Evolutionary conservation across 2,797 vertebrate genomes (phyloP).

Genomic region (Pelochelys cantorii): DNA sequence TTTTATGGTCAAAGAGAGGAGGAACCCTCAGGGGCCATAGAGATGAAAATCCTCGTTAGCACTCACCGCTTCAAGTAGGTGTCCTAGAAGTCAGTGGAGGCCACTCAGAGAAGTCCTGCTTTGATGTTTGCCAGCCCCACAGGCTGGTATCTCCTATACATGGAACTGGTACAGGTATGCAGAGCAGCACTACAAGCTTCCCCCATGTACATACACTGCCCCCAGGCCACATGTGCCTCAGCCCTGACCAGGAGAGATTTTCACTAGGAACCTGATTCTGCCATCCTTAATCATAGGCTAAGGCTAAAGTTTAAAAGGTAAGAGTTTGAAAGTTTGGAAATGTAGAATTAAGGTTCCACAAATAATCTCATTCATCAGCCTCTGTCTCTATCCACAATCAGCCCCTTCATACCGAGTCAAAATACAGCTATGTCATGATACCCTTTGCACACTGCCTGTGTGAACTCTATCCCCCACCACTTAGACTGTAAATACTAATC

Average conservation of each 20-base stretch:
- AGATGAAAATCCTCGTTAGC: neutral
- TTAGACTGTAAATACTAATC: neutral
- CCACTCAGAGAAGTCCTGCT: neutral
- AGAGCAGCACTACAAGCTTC: neutral
- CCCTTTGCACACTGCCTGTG: neutral
- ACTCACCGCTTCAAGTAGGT: neutral
- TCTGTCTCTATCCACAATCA: neutral
- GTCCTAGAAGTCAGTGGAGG: fast-evolving
- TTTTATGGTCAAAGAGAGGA: neutral
- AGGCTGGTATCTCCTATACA: neutral
- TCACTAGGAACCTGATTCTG: neutral
- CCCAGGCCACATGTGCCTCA: neutral
- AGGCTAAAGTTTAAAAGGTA: neutral
- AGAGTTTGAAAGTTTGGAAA: neutral
- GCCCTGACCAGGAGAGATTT: neutral
- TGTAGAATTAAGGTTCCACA: neutral
- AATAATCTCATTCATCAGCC: neutral
- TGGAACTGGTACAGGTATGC: neutral
- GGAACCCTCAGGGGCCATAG: neutral
- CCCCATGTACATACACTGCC: neutral
- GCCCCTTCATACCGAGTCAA: neutral
- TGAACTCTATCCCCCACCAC: neutral
- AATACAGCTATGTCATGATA: neutral
- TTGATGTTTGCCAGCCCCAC: neutral
- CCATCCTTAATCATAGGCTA: neutral